phyloP scores from a whole-genome alignment of 1,140 invertebrate genomes.

The Drosophila nasuta region DNA sequence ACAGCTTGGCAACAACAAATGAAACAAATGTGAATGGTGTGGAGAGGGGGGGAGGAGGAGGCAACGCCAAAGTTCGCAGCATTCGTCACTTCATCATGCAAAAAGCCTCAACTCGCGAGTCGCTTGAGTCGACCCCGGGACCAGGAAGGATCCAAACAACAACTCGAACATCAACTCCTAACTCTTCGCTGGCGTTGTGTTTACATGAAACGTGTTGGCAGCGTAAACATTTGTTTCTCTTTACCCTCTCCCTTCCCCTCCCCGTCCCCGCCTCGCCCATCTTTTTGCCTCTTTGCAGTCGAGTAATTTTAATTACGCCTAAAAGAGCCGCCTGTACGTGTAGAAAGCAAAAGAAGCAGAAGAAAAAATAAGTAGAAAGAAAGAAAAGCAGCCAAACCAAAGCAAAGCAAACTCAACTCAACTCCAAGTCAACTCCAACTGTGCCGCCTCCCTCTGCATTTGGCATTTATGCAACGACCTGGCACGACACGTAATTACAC shows the following conservation, averaged over 20 bases:
- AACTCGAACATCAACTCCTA: constrained; percentile 13
- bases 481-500: constrained; percentile 71
- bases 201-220: constrained; percentile 75
- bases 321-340: constrained; percentile 70
- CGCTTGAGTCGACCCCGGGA: constrained; percentile 35
- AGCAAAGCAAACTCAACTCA: constrained; percentile 36
- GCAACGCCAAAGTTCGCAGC: constrained; percentile 45
- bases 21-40: constrained; percentile 42
- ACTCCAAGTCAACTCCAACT: background rate
- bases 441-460: constrained; percentile 17
- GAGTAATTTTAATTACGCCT: constrained; percentile 81
- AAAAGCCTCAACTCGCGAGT: constrained; percentile 38
- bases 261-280: background rate
- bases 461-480: constrained; percentile 62
- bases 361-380: constrained; percentile 30
- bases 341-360: constrained; percentile 60
- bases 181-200: constrained; percentile 31
- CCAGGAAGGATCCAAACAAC: constrained; percentile 55
- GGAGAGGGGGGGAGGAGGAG: too few species aligned
- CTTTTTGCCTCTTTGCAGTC: constrained; percentile 37
- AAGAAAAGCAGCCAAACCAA: constrained; percentile 41
- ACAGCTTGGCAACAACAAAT: constrained; percentile 60
- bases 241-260: background rate
- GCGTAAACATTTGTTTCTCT: constrained; percentile 68
- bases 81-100: constrained; percentile 71